Conservation (phyloP, 2,797 vertebrate genomes). For the Pseudochirops corinnae region DNA sequence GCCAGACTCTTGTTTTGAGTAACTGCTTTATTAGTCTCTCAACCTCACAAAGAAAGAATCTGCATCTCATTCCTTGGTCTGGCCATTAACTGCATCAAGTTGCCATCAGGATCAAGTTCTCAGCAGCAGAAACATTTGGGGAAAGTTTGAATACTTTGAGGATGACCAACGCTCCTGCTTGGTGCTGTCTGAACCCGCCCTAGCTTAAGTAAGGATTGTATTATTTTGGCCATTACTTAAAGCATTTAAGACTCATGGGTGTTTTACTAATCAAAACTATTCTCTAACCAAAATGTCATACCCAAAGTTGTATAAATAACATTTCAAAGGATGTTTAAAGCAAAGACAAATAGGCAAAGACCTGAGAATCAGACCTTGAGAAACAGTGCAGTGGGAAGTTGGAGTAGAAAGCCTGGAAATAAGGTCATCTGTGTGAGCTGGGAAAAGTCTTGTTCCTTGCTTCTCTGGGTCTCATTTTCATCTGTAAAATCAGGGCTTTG, state of each 20-base stretch:
- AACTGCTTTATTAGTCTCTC: background rate
- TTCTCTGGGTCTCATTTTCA: background rate
- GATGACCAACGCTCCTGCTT: slow-evolving; percentile 27
- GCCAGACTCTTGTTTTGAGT: slow-evolving; percentile 20
- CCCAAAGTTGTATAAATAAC: background rate
- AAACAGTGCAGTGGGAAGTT: background rate
- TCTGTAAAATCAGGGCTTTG: background rate
- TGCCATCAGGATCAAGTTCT: slow-evolving; percentile 32
- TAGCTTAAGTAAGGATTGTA: slow-evolving; percentile 36
- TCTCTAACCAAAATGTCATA: slow-evolving; percentile 33
- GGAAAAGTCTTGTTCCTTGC: background rate
- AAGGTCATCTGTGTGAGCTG: background rate
- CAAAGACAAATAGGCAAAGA: background rate
- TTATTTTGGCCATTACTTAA: slow-evolving; percentile 48
- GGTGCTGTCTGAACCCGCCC: slow-evolving; percentile 9
- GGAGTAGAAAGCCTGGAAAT: background rate
- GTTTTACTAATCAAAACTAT: slow-evolving; percentile 22
- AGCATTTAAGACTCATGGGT: slow-evolving; percentile 32
- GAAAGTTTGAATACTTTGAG: slow-evolving; percentile 44
- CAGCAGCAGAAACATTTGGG: background rate
- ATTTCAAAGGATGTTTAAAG: slow-evolving; percentile 38
- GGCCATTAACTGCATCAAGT: background rate
- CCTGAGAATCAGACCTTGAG: background rate
- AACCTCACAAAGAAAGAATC: slow-evolving; percentile 30
- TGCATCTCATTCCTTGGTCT: slow-evolving; percentile 28